Conservation (phyloP, 2,888 invertebrate genomes). For the Siphlonurus alternatus region DNA sequence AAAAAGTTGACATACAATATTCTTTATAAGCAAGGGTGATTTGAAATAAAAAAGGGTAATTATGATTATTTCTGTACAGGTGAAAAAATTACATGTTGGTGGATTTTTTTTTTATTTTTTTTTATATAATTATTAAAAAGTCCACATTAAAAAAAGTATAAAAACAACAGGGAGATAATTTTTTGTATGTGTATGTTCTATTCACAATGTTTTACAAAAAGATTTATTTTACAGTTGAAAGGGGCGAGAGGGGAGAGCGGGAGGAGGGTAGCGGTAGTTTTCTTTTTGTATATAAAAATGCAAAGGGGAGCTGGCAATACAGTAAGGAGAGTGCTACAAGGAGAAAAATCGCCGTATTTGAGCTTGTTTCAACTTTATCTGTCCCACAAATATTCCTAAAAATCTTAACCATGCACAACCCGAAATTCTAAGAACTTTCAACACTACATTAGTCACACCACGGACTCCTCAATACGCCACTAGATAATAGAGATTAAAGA, state of each 20-base stretch:
- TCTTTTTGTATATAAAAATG: neutral
- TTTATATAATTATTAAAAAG: neutral
- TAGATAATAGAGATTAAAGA: neutral
- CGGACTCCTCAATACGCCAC: neutral
- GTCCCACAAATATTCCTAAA: neutral
- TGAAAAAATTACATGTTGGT: neutral
- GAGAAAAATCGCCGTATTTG: neutral
- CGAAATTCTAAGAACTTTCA: neutral
- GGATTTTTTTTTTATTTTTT: neutral
- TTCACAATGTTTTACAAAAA: constrained; percentile 1
- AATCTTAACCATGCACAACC: neutral
- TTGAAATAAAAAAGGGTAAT: neutral
- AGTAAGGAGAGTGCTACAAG: neutral
- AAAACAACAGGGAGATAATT: neutral
- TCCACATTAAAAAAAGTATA: neutral
- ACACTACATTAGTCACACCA: neutral
- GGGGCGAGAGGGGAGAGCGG: neutral
- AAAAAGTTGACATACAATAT: neutral
- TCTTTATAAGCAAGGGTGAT: neutral
- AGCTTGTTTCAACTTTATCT: neutral
- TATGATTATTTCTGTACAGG: neutral
- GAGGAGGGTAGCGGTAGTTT: neutral
- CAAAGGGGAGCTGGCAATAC: neutral
- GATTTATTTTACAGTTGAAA: neutral
- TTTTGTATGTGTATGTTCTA: neutral